phyloP scores from a whole-genome alignment of 2,888 invertebrate species.

The Baronia brevicornis region DNA sequence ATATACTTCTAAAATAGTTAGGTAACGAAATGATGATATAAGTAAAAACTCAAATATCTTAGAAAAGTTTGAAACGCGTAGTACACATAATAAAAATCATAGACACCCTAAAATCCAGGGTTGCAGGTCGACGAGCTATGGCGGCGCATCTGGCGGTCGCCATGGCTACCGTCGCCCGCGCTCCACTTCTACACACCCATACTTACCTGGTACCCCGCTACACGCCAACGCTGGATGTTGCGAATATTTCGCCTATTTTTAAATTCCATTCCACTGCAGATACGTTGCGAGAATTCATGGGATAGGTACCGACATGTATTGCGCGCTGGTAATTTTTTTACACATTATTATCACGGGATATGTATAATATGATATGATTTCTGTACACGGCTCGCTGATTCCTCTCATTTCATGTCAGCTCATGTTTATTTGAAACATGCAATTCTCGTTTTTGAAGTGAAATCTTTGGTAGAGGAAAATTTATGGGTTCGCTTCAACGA shows the following conservation, averaged over 20 bases:
- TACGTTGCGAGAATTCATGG: background rate
- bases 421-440: too few species aligned
- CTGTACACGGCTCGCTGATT: background rate
- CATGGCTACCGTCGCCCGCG: constrained; percentile 49
- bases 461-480: too few species aligned
- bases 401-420: too few species aligned
- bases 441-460: too few species aligned
- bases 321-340: too few species aligned
- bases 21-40: too few species aligned
- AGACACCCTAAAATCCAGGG: constrained; percentile 45
- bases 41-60: too few species aligned
- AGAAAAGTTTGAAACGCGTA: too few species aligned
- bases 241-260: constrained; percentile 5
- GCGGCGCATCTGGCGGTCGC: constrained; percentile 58
- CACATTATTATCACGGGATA: background rate
- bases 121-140: constrained; percentile 35
- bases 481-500: too few species aligned
- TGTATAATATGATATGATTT: background rate
- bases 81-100: constrained; percentile 10
- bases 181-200: constrained; percentile 31
- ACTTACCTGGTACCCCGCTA: constrained; percentile 29
- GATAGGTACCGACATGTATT: too few species aligned
- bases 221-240: background rate
- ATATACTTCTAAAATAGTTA: constrained; percentile 4
- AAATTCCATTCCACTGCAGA: background rate